phyloP scores from a whole-genome alignment of 2,888 invertebrate genomes.

The Muscina levida region DNA sequence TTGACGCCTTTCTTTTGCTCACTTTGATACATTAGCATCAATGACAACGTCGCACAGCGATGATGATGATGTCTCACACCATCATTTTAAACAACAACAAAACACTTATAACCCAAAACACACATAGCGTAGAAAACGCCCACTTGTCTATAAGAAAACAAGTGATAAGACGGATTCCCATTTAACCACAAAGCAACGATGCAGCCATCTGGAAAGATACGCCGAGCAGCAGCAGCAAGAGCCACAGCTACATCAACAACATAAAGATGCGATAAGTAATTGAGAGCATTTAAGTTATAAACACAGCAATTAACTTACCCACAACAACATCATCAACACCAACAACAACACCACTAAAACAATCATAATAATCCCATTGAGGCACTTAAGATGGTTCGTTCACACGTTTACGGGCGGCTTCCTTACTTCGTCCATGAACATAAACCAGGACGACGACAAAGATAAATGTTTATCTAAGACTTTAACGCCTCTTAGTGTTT shows the following conservation, averaged over 20 bases:
- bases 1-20: conserved; percentile 55
- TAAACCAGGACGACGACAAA: neutral
- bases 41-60: neutral
- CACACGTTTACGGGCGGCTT: conserved; percentile 47
- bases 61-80: conserved; percentile 6
- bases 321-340: conserved; percentile 41
- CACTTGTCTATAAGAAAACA: conserved; percentile 65
- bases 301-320: conserved; percentile 63
- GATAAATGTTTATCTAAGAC: conserved; percentile 41
- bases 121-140: conserved; percentile 65
- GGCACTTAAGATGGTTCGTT: conserved; percentile 57
- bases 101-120: conserved; percentile 7
- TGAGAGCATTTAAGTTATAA: conserved; percentile 63
- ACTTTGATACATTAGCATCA: conserved; percentile 5
- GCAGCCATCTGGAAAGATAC: conserved; percentile 65
- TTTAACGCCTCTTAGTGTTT: conserved; percentile 18
- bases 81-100: conserved; percentile 27
- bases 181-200: conserved; percentile 17
- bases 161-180: conserved; percentile 50
- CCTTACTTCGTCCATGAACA: conserved; percentile 7
- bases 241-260: conserved; percentile 42
- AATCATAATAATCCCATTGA: conserved; percentile 56
- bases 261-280: conserved; percentile 47
- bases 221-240: conserved; percentile 24
- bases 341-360: conserved; percentile 34